Conservation (phyloP, 2,113 vertebrate species). For the Callopanchax toddi region DNA sequence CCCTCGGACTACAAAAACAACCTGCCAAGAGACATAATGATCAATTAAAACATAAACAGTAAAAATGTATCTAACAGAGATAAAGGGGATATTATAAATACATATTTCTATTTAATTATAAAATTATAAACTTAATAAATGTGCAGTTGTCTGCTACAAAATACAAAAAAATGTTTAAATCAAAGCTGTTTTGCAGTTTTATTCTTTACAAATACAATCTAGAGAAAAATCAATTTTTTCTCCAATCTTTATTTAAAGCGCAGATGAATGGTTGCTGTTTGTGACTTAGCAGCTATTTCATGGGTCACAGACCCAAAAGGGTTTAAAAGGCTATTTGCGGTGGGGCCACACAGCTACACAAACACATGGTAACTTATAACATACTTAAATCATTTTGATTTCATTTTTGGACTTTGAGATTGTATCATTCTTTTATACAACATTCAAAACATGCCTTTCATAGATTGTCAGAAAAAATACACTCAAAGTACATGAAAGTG, state of each 20-base stretch:
- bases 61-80: neutral
- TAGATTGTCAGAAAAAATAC: conserved; percentile 6
- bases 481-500: conserved; percentile 12
- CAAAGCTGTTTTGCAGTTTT: neutral
- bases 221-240: neutral
- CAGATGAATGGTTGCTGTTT: conserved; percentile 8
- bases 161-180: neutral
- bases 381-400: conserved; percentile 9
- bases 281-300: conserved; percentile 9
- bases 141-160: neutral
- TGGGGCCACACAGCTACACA: conserved; percentile 9
- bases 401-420: no score
- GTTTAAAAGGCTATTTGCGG: neutral
- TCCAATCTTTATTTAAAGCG: conserved; percentile 22
- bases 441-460: neutral
- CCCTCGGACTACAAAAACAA: conserved; percentile 47
- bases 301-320: conserved; percentile 12
- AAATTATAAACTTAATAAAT: neutral
- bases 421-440: neutral
- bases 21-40: conserved; percentile 3
- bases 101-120: neutral
- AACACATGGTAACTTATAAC: neutral
- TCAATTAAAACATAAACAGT: neutral
- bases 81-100: neutral
- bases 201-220: neutral